A percentile compares a stretch with the other conserved stretches of the same genome.
Evolutionary conservation across 2,797 vertebrate species (phyloP).

Genomic region (Eulemur rubriventer): DNA sequence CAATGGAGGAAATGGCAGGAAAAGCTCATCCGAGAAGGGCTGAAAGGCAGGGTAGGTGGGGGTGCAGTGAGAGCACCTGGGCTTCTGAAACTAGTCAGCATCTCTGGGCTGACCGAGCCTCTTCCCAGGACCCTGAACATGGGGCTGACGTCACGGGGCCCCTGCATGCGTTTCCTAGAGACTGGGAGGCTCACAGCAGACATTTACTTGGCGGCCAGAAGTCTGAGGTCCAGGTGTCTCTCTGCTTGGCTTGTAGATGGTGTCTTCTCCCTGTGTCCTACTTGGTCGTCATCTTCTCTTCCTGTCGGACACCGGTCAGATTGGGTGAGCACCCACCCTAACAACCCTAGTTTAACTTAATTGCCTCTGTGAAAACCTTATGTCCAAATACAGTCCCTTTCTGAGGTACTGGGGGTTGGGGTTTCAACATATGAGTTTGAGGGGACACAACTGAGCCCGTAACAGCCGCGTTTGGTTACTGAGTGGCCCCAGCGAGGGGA

Average conservation of each 20-base stretch:
- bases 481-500: neutral
- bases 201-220: neutral
- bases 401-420: neutral
- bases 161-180: neutral
- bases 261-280: accelerated
- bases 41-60: accelerated
- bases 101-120: neutral
- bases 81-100: neutral
- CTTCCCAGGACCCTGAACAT: neutral
- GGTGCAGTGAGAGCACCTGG: neutral
- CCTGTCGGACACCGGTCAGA: neutral
- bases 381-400: neutral
- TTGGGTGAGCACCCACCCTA: neutral
- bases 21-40: neutral
- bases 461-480: neutral
- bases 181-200: accelerated
- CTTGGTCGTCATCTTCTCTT: accelerated
- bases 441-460: neutral
- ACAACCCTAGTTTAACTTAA: neutral
- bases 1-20: neutral
- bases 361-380: neutral
- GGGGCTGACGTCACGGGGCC: neutral
- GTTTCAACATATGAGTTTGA: no score
- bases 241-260: accelerated
- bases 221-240: neutral